phyloP scores from a whole-genome alignment of 2,113 vertebrate genomes.

The Apodemus speciosus region DNA sequence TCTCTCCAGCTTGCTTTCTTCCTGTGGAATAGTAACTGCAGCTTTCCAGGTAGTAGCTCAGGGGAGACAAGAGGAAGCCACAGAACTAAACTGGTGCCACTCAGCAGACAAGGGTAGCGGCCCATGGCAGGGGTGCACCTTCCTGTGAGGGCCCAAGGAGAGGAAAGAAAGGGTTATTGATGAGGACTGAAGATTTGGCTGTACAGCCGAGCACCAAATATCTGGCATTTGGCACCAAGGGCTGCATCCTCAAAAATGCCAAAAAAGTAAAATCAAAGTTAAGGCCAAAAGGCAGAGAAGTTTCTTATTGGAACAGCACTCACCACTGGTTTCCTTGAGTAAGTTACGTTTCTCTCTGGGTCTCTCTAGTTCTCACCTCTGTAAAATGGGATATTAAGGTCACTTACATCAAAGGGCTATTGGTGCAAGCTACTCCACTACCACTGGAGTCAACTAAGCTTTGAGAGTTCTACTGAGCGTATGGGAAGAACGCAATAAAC shows the following conservation, averaged over 20 bases:
- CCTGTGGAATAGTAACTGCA: not conserved
- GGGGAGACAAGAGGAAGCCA: not conserved
- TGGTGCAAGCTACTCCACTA: not conserved
- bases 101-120: not conserved
- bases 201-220: not conserved
- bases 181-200: not conserved
- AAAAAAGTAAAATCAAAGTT: not conserved
- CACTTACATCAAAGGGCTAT: not conserved
- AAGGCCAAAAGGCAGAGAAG: not conserved
- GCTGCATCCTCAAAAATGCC: not conserved
- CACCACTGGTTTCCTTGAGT: not conserved
- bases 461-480: not conserved
- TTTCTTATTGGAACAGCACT: not conserved
- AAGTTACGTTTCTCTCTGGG: not conserved
- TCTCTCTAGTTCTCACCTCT: not conserved
- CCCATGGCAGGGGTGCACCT: not conserved
- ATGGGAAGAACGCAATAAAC: not conserved
- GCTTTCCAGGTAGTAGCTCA: not conserved
- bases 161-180: not conserved
- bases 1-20: not conserved
- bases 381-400: not conserved
- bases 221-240: not conserved
- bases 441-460: not conserved
- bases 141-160: fast-evolving
- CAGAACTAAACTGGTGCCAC: not conserved